Percentiles rank a stretch among this genome's conserved stretches.
phyloP scores from a whole-genome alignment of 2,113 vertebrate species.

The Myiozetetes cayanensis region DNA sequence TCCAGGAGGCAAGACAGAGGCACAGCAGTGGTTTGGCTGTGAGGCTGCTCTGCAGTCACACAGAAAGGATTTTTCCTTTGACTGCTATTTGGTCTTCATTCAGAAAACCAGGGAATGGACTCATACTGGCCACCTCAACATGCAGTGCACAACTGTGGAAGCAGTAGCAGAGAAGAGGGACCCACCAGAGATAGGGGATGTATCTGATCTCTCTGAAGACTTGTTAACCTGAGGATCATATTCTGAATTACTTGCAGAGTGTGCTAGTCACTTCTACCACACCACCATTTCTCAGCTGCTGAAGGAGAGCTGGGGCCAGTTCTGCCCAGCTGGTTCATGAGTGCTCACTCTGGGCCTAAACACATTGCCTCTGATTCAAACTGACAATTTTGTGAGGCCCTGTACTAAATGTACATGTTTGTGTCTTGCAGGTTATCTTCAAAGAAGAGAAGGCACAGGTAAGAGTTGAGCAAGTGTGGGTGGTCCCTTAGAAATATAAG shows the following conservation, averaged over 20 bases:
- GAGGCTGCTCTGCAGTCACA: neutral
- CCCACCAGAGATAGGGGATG: neutral
- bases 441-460: conserved; percentile 96
- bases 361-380: neutral
- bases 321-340: neutral
- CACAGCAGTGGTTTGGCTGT: neutral
- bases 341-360: neutral
- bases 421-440: conserved; percentile 81
- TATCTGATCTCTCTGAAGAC: neutral
- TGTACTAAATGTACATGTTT: neutral
- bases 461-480: conserved; percentile 17
- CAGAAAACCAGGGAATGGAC: neutral
- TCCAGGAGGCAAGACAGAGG: neutral
- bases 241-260: neutral
- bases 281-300: neutral
- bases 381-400: neutral
- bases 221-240: neutral
- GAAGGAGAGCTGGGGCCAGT: neutral
- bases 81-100: neutral
- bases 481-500: neutral
- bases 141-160: neutral
- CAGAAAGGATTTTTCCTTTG: neutral
- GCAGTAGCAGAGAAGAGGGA: neutral
- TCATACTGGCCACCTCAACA: neutral
- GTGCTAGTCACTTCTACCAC: neutral